Evolutionary conservation across 2,888 invertebrate genomes (phyloP), one percentile per base, ranked within the genome.

Genomic region (Eucera pruinosa): DNA sequence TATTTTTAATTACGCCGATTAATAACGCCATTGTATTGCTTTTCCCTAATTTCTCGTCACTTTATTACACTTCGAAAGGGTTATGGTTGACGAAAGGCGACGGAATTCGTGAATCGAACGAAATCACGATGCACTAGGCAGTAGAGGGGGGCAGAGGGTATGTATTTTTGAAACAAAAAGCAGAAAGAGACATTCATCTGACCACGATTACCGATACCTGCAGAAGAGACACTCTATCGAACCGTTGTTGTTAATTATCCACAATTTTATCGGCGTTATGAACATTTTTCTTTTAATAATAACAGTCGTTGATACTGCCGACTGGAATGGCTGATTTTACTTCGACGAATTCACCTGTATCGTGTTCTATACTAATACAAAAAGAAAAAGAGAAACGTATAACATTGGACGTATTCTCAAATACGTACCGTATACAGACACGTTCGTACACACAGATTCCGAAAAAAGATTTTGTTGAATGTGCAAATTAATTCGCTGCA

Each of bases 161-260:
- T 72, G 79, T 83, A 86, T 85, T 84, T 84, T 84, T 78, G 50
- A 74, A 80, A 41, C 41, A 71, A 52, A 36, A 62, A 27, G 18
- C 33, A 41, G 25, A 41, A 9, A 23, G 47, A 68, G 43, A 45
- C 18, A 76, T 72, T 85, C 81, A 82, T 79, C 84, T 84, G 85
- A 88, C 86, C 85, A 87, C 78, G 66, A 78, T 84, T 50, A 84
- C 69, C 71, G 86, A 87, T 87, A 86, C 87, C 87, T 88, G 88
- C 84, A 78, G 78, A 65, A 83, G 69, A 66, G 57, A 73, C 77
- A 77, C 20, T 84, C 64, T 85, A 83, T 79, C 58, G 41, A 76
- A 75, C 41, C 55, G 74, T 80, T 83, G 82, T 84, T 84, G 76
- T 69, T 85, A 72, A 82, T 82, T 78, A 54, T 79, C 72, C 61